These are phyloP conservation scores for Petrosia ficiformis DNA, from an alignment of 37 sponge, comb jelly and placozoan genomes.

Conservation along the genomic window DNA sequence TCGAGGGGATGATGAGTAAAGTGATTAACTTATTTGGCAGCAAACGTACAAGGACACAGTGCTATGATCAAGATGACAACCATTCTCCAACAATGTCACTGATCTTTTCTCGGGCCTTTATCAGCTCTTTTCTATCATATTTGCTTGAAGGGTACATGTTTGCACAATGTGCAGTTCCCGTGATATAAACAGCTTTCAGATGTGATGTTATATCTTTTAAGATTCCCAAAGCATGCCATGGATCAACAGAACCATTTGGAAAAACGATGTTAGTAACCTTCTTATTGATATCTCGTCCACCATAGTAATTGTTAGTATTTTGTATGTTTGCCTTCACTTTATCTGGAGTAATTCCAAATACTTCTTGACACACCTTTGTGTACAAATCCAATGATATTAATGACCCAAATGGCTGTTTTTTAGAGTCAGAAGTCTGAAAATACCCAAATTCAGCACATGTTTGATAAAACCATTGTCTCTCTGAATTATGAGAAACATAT, in stretches of 20 bases:
- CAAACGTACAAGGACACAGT: too few relatives aligned
- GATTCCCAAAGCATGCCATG: constrained; percentile 86
- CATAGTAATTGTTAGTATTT: constrained; percentile 70
- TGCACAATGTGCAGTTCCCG: constrained; percentile 92
- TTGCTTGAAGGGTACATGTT: constrained; percentile 86
- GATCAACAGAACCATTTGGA: constrained; percentile 92
- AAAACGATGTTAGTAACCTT: constrained; percentile 76
- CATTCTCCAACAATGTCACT: constrained; percentile 9
- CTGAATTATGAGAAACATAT: constrained; percentile 40
- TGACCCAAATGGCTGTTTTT: constrained; percentile 58
- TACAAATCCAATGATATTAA: constrained; percentile 47
- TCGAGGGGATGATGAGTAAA: too few relatives aligned
- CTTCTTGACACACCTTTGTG: constrained; percentile 50
- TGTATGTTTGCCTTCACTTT: constrained; percentile 15
- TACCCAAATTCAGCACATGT: constrained; percentile 90
- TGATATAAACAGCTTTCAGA: constrained; percentile 59
- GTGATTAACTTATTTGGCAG: too few relatives aligned
- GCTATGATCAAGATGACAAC: too few relatives aligned
- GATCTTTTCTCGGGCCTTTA: constrained; percentile 37
- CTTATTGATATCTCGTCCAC: constrained; percentile 42
- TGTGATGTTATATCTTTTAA: neutral
- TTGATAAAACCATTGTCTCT: constrained; percentile 82
- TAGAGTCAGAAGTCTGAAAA: constrained; percentile 81
- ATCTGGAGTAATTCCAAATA: constrained; percentile 37
- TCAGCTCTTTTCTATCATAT: constrained; percentile 41